Conservation (phyloP, 1,140 invertebrate genomes). For the Apis mellifera region DNA sequence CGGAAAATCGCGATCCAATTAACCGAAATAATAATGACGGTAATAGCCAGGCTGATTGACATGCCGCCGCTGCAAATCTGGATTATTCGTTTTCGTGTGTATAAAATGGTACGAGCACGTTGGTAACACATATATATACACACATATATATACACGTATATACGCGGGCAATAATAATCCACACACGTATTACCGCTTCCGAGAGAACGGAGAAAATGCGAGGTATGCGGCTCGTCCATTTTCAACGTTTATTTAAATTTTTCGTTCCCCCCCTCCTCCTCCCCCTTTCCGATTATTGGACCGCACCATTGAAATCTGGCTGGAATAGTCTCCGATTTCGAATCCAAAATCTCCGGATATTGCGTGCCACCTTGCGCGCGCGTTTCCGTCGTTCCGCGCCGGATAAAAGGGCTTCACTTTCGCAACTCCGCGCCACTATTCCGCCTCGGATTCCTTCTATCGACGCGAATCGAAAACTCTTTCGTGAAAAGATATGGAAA, state of each 20-base stretch:
- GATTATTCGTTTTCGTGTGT: constrained; percentile 32
- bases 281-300: constrained; percentile 14
- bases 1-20: constrained; percentile 54
- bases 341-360: constrained; percentile 36
- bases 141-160: neutral
- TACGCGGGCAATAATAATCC: neutral
- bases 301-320: constrained; percentile 1
- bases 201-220: neutral
- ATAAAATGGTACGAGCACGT: neutral
- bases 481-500: neutral
- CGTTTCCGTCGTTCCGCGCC: constrained; percentile 20
- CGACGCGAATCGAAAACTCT: no score
- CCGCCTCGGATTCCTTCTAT: no score
- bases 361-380: neutral
- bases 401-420: neutral
- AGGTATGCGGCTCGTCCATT: neutral
- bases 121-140: neutral
- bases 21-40: constrained; percentile 54
- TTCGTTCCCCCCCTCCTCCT: neutral
- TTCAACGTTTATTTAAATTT: constrained; percentile 41
- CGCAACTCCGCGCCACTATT: no score
- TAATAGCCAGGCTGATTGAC: constrained; percentile 49
- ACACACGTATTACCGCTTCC: no score
- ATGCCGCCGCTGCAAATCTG: constrained; percentile 37
- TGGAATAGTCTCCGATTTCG: constrained; percentile 19